A percentile compares a stretch with the other conserved stretches of the same genome.
These are phyloP conservation scores for Caenorhabditis remanei DNA, from an alignment of 1,140 invertebrate species.

Conservation along the genomic window DNA sequence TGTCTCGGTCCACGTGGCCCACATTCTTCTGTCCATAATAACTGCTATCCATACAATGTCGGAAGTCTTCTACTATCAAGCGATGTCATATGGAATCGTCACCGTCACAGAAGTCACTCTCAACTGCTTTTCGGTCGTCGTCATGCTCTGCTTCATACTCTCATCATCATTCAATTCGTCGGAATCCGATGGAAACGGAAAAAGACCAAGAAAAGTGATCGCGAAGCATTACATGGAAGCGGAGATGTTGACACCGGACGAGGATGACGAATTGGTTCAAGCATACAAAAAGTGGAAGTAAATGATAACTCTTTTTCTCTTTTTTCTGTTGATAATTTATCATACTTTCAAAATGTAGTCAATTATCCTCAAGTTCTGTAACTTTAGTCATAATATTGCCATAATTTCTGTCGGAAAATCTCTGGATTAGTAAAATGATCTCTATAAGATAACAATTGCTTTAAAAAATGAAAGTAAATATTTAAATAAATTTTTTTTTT, in stretches of 20 bases:
- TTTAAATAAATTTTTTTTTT: too few species aligned
- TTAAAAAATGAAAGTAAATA: not conserved
- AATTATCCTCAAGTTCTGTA: not conserved
- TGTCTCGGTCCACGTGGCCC: not conserved
- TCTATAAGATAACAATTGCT: not conserved
- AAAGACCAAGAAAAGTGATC: not conserved
- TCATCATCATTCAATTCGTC: not conserved
- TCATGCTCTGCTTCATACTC: conserved; percentile 7
- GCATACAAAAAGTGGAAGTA: conserved; percentile 38
- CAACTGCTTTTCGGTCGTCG: conserved; percentile 17
- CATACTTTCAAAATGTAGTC: not conserved
- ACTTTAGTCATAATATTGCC: not conserved
- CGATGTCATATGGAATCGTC: conserved; percentile 39
- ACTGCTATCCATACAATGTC: conserved; percentile 15
- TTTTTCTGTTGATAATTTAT: not conserved
- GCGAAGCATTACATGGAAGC: conserved; percentile 41
- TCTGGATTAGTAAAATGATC: not conserved
- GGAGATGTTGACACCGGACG: conserved; percentile 2
- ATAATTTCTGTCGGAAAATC: not conserved
- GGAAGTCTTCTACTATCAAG: conserved; percentile 29
- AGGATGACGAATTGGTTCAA: conserved; percentile 25
- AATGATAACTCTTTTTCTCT: not conserved
- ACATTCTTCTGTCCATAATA: conserved; percentile 27
- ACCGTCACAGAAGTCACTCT: conserved; percentile 21
- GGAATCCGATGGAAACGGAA: not conserved